Evolutionary conservation across 2,797 vertebrate genomes (phyloP).

Genomic region (Lycodopsis pacificus): DNA sequence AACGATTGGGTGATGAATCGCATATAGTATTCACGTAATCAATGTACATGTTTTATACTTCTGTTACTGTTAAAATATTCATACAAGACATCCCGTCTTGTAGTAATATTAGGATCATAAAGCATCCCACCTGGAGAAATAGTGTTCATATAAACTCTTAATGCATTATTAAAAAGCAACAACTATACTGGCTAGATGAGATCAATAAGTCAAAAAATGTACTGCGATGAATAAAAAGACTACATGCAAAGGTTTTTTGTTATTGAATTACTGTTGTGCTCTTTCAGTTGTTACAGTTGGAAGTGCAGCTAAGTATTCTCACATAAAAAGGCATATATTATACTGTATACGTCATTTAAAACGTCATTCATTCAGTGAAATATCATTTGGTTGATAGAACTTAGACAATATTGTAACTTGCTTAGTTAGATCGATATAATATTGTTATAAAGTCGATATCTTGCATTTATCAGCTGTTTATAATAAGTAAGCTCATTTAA

Average conservation of each 20-base stretch:
- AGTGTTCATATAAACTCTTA: conserved; percentile 4
- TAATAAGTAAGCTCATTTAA: background rate
- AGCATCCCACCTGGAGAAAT: background rate
- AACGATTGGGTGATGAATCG: background rate
- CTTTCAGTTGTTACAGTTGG: conserved; percentile 29
- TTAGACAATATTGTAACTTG: background rate
- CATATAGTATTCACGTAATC: background rate
- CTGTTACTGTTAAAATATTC: background rate
- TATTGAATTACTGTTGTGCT: conserved; percentile 45
- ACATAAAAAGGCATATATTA: conserved; percentile 2
- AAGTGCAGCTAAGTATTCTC: conserved; percentile 14
- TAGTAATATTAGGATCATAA: conserved; percentile 16
- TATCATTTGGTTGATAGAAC: background rate
- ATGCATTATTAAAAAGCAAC: conserved; percentile 21
- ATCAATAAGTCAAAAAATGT: background rate
- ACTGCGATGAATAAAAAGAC: background rate
- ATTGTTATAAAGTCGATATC: background rate
- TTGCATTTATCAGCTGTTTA: background rate
- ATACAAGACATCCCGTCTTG: background rate
- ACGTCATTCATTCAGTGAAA: background rate
- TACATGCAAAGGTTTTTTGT: background rate
- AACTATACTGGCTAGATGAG: background rate
- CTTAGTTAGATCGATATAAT: background rate
- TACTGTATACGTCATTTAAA: background rate
- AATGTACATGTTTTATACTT: conserved; percentile 1